These are phyloP conservation scores for Ryuthela nishihirai DNA, from an alignment of 2,888 invertebrate species.

Conservation along the genomic window DNA sequence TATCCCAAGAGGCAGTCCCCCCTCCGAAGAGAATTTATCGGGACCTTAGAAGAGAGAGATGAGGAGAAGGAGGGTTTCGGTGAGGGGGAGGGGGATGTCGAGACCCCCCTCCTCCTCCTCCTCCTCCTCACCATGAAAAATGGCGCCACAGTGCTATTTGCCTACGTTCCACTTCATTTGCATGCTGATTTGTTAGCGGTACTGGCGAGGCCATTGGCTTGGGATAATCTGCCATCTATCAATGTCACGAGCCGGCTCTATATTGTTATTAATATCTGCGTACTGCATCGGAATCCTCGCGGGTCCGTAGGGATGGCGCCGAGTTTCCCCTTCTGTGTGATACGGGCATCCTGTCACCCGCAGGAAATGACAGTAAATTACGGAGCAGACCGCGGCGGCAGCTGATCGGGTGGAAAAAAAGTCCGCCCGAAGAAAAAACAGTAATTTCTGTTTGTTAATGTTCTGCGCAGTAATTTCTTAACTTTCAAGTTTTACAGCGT, in stretches of 20 bases:
- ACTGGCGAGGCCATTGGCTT: slow-evolving; percentile 28
- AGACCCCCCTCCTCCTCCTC: no score
- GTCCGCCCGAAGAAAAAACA: no score
- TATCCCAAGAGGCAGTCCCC: no score
- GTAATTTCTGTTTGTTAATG: slow-evolving; percentile 36
- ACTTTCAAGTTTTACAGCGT: no score
- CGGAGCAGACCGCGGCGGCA: slow-evolving; percentile 27
- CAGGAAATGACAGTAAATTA: slow-evolving; percentile 39
- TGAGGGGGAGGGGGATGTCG: background rate
- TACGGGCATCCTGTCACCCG: slow-evolving; percentile 30
- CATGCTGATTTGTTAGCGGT: slow-evolving; percentile 40
- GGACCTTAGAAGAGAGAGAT: background rate
- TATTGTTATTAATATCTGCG: slow-evolving; percentile 40
- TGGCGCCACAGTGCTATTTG: slow-evolving; percentile 38
- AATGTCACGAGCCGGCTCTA: slow-evolving; percentile 36
- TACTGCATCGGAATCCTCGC: slow-evolving; percentile 25
- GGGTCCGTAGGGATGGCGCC: slow-evolving; percentile 30
- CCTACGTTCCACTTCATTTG: slow-evolving; percentile 38
- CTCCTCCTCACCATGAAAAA: slow-evolving; percentile 31
- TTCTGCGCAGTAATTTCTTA: slow-evolving; percentile 20
- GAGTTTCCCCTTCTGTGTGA: no score
- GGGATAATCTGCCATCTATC: slow-evolving; percentile 37
- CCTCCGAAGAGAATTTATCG: background rate
- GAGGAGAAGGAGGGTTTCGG: background rate
- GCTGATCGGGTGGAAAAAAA: slow-evolving; percentile 28